Percentiles rank a stretch among this genome's conserved stretches.
phyloP scores from a whole-genome alignment of 2,797 vertebrate genomes.

The Tangara arthus region DNA sequence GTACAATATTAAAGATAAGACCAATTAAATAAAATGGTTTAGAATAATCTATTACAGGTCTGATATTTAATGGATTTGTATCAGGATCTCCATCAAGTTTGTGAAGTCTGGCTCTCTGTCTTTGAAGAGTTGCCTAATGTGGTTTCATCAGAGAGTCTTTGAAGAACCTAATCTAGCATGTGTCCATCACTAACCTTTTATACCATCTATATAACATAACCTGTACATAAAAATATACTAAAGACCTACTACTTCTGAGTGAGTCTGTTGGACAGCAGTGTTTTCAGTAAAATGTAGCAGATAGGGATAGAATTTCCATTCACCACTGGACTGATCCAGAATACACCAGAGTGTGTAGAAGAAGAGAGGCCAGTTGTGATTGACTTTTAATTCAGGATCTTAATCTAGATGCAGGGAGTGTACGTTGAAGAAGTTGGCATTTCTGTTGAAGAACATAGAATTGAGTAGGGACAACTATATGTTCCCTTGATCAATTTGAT shows the following conservation, averaged over 20 bases:
- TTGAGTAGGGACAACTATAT: background rate
- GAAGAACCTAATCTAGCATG: background rate
- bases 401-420: background rate
- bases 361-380: background rate
- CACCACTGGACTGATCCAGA: background rate
- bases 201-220: background rate
- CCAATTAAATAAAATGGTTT: background rate
- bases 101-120: background rate
- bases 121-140: background rate
- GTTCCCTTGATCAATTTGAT: background rate
- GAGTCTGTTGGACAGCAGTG: background rate
- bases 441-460: background rate
- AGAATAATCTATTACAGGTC: background rate
- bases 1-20: constrained; percentile 25
- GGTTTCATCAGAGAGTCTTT: background rate
- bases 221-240: background rate
- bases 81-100: background rate
- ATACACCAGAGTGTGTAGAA: background rate
- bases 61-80: background rate
- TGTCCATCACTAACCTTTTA: background rate
- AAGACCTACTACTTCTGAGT: background rate
- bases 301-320: background rate
- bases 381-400: background rate
- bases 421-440: background rate
- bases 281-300: background rate